Evolutionary conservation across 2,888 invertebrate species (phyloP), one percentile per base, ranked within the genome.

Genomic region (Acrocera orbiculus): DNA sequence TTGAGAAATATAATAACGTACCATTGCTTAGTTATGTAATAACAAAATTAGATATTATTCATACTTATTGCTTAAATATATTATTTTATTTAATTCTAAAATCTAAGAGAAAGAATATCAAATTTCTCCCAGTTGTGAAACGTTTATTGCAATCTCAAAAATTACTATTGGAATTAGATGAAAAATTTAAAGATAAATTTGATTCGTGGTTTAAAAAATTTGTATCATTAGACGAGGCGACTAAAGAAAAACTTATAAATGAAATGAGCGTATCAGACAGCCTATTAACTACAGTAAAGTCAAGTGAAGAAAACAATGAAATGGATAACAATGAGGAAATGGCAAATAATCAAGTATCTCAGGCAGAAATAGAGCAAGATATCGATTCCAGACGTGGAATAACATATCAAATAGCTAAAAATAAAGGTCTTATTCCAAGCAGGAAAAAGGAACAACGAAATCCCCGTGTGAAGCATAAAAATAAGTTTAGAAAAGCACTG

Each of bases 331-430:
- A 64, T 32, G 62, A 61, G 16, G 60, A 62, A 44, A 63, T 61
- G 39, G 57, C 58, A 14, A 62, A 61, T 51, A 63, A 59, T 8
- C 61, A 60, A 42, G 54, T 47, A 23, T 48, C 48, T 26, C 48
- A 52, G 19, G 45, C 45, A 2, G 35, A 41, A 44, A 60, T 59
- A 15, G 52, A 49, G 20, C 51, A 49, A 25, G 46, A 48, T 10
- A 49, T 42, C 24, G 62, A 61, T 29, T 44, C 57, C 2, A 89
- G 87, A 51, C 69, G 93, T 46, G 73, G 73, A 33, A 92, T 93
- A 42, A 90, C 85, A 3, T 87, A 89, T 54, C 74, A 92, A 69
- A 95, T 95, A 53, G 78, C 82, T 14, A 95, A 95, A 60, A 96
- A 96, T 53, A 93, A 89, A 60, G 95, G 95, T 11, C 66, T 95